A percentile compares a stretch with the other conserved stretches of the same genome.
phyloP scores from a whole-genome alignment of 2,113 vertebrate genomes.

The Oxyruncus cristatus region DNA sequence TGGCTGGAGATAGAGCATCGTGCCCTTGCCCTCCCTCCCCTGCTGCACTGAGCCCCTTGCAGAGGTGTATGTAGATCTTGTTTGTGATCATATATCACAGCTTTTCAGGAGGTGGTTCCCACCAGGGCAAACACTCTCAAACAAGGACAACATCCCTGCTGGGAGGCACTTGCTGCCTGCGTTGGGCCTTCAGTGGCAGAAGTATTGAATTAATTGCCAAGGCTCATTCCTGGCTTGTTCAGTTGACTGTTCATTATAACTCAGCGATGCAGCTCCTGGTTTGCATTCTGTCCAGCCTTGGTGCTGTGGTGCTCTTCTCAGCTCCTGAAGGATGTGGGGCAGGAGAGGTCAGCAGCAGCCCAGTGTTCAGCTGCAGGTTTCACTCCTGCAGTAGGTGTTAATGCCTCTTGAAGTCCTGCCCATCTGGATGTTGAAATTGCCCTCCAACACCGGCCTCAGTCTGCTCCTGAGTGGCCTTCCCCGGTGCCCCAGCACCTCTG shows the following conservation, averaged over 20 bases:
- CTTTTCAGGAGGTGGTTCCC: background rate
- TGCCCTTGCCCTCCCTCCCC: background rate
- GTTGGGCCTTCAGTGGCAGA: background rate
- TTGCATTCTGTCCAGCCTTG: rapidly evolving
- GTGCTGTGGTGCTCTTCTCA: background rate
- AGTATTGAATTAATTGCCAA: background rate
- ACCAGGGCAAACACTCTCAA: background rate
- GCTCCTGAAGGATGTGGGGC: background rate
- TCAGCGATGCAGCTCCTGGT: background rate
- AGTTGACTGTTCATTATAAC: background rate
- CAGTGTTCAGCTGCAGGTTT: rapidly evolving
- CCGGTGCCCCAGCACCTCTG: background rate
- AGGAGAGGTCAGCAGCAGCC: background rate
- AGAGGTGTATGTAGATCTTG: background rate
- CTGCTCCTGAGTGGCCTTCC: background rate
- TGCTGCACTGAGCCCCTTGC: background rate
- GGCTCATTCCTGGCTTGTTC: background rate
- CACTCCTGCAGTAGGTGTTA: background rate
- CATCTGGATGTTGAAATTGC: background rate
- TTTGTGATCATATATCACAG: background rate
- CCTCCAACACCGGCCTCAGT: no score
- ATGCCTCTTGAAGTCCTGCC: background rate
- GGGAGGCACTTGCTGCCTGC: background rate
- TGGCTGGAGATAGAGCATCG: rapidly evolving
- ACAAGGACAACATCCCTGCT: background rate